These are phyloP conservation scores for Gila robusta DNA, from an alignment of 2,797 vertebrate genomes.

Conservation along the genomic window DNA sequence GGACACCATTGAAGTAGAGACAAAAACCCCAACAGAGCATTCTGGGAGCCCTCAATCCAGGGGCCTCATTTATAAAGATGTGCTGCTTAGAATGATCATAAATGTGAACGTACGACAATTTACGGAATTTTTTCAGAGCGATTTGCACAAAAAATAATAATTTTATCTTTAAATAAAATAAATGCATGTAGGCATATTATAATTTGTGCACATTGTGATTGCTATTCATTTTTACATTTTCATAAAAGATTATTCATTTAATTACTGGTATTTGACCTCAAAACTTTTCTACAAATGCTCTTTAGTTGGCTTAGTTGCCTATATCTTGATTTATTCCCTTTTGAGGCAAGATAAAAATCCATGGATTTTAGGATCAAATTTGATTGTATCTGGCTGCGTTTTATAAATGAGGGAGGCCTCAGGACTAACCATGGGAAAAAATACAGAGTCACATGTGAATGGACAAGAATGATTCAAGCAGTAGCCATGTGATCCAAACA, in stretches of 20 bases:
- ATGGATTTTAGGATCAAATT: neutral
- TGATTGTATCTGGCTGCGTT: neutral
- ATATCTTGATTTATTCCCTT: neutral
- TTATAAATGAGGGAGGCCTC: neutral
- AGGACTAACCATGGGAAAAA: neutral
- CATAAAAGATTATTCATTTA: neutral
- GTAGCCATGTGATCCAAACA: slow-evolving; percentile 35
- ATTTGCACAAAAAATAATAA: too few species aligned
- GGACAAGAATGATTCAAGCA: slow-evolving; percentile 14
- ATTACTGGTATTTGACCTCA: neutral
- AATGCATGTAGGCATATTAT: neutral
- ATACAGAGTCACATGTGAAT: slow-evolving; percentile 43
- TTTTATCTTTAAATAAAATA: neutral
- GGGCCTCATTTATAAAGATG: neutral
- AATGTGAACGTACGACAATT: neutral
- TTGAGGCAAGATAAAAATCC: neutral
- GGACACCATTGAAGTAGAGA: neutral
- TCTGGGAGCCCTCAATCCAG: neutral
- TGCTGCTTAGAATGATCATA: neutral
- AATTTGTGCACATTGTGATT: neutral
- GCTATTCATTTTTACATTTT: neutral
- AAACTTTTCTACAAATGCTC: neutral
- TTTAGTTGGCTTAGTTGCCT: neutral
- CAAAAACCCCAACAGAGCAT: neutral
- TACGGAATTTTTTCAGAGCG: too few species aligned